phyloP scores from a whole-genome alignment of 2,888 invertebrate species.

The Eupithecia exiguata region DNA sequence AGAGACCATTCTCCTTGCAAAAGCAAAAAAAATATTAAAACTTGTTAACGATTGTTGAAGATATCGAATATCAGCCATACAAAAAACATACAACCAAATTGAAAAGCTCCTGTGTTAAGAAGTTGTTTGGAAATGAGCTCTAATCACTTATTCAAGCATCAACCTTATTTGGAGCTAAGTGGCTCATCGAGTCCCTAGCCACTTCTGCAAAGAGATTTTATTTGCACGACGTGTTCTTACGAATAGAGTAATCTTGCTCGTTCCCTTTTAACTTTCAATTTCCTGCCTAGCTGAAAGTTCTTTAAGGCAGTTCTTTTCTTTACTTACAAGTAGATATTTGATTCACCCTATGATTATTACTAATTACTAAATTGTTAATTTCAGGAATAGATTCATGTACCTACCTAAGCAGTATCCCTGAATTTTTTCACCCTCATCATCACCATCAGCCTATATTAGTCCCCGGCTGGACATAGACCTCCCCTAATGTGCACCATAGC shows the following conservation, averaged over 20 bases:
- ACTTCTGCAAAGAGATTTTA: constrained; percentile 2
- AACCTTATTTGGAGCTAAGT: constrained; percentile 9
- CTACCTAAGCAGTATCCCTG: not conserved
- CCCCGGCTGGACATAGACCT: too few relatives aligned
- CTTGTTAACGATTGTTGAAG: not conserved
- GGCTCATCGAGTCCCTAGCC: constrained; percentile 13
- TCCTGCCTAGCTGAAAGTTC: constrained; percentile 5
- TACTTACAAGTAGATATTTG: not conserved
- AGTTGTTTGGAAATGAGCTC: not conserved
- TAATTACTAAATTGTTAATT: not conserved
- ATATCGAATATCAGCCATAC: not conserved
- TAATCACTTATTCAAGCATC: constrained; percentile 5
- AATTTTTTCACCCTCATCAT: too few relatives aligned
- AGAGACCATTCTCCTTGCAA: not conserved
- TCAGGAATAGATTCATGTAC: not conserved
- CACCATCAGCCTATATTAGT: too few relatives aligned
- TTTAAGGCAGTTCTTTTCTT: not conserved
- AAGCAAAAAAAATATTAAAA: not conserved
- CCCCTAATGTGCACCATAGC: too few relatives aligned
- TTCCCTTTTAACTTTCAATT: constrained; percentile 11
- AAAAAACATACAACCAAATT: not conserved
- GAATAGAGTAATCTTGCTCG: constrained; percentile 6
- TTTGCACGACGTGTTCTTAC: not conserved
- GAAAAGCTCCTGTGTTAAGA: not conserved
- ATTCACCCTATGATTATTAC: not conserved